Conservation (phyloP, 2,888 invertebrate species). For the Silvanus unidentatus region DNA sequence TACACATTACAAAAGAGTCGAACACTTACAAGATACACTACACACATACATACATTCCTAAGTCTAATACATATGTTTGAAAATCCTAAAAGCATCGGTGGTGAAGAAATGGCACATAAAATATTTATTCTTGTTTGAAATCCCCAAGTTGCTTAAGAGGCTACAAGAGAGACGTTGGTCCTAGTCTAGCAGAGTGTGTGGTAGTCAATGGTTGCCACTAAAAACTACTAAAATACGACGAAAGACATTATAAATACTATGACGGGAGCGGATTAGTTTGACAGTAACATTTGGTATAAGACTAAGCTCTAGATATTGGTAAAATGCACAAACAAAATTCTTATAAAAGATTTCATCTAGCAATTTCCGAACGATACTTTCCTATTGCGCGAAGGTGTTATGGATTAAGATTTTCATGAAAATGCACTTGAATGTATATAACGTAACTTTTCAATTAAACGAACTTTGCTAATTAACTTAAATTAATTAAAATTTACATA, state of each 20-base stretch:
- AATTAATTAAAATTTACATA: too few species aligned
- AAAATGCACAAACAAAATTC: neutral
- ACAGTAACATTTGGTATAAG: neutral
- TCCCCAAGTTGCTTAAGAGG: slow-evolving; percentile 10
- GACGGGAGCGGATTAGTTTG: slow-evolving; percentile 1
- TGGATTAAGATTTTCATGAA: slow-evolving; percentile 1
- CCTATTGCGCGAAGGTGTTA: neutral
- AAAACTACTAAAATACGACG: neutral
- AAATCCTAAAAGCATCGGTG: neutral
- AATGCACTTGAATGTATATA: neutral
- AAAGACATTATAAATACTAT: neutral
- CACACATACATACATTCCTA: too few species aligned
- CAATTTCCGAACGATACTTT: too few species aligned
- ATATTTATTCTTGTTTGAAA: slow-evolving; percentile 7
- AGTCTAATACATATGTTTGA: too few species aligned
- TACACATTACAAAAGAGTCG: slow-evolving; percentile 1
- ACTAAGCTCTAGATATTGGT: too few species aligned
- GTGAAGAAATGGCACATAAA: slow-evolving; percentile 7
- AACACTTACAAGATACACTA: too few species aligned
- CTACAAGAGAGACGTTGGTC: slow-evolving; percentile 3
- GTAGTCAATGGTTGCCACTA: neutral
- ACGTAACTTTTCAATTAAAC: too few species aligned
- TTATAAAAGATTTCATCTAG: neutral
- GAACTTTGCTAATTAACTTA: too few species aligned
- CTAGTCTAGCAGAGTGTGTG: too few species aligned